These are phyloP conservation scores for Plusia festucae DNA, from an alignment of 2,888 invertebrate genomes.

Conservation along the genomic window DNA sequence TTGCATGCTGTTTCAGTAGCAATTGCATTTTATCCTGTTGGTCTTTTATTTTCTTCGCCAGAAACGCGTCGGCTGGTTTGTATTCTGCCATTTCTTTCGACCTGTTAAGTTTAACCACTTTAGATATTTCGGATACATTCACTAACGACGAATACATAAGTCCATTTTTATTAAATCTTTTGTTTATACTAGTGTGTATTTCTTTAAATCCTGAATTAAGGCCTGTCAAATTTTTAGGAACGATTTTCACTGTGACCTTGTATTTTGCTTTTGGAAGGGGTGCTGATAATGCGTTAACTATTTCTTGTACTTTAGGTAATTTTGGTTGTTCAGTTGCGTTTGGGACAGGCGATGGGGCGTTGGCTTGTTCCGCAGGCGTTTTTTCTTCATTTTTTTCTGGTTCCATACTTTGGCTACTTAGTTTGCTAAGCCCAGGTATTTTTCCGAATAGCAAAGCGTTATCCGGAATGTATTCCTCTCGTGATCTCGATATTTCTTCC, in stretches of 20 bases:
- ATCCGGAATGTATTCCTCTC: conserved; percentile 60
- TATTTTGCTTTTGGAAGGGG: conserved; percentile 62
- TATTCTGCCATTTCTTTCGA: conserved; percentile 31
- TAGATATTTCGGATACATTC: conserved; percentile 81
- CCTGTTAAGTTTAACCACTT: conserved; percentile 70
- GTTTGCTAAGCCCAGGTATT: conserved; percentile 23
- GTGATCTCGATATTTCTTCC: conserved; percentile 69
- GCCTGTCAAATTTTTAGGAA: conserved; percentile 73
- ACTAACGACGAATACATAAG: conserved; percentile 75
- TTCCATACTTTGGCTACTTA: not conserved
- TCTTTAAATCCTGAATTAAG: conserved; percentile 77
- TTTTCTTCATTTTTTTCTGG: conserved; percentile 25
- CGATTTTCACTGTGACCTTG: conserved; percentile 79
- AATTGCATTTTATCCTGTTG: conserved; percentile 68
- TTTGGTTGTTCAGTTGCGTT: conserved; percentile 35
- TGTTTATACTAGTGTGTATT: conserved; percentile 81
- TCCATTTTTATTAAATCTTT: conserved; percentile 79
- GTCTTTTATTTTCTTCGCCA: conserved; percentile 55
- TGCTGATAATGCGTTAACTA: conserved; percentile 63
- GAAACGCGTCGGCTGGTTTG: conserved; percentile 25
- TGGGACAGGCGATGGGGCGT: not conserved
- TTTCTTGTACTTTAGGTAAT: conserved; percentile 61
- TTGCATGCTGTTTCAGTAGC: conserved; percentile 70
- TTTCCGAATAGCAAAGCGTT: conserved; percentile 41
- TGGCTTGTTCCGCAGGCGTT: conserved; percentile 12